Base-by-base conservation (phyloP, 1,140 invertebrate species). In the Holcopasites calliopsidis region DNA sequence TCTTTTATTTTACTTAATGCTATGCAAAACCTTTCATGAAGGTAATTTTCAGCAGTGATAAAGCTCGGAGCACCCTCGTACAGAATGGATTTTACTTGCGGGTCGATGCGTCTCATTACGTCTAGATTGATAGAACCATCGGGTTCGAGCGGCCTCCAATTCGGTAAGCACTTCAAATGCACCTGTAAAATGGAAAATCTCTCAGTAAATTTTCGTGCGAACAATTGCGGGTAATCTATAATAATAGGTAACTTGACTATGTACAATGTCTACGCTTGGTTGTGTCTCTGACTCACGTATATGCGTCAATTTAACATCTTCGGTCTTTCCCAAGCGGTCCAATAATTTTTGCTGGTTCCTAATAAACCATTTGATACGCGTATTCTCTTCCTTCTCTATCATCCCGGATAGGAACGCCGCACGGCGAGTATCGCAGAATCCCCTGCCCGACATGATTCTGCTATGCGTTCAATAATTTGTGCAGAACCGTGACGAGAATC, bases 321-420 rank as follows among this genome's bases (percentile, higher is more conserved):
- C 68, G 16, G 68, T 65, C 8, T 76, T 65, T 7, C 50, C 50
- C 13, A 90, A 75, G 80, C 82, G 82, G n/a, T 84, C 81, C 33
- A 88, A 70, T 13, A 90, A 62, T 60, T 79, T 83, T 21, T 87
- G 61, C 50, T 84, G 62, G 61, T 90, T 88, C 64, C 85, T 85
- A 7, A 84, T 33, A 68, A 88, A 90, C 88, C 88, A 90, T 54
- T 50, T 77, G 3, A 76, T 86, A 33, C 86, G 84, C 18, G 80
- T 42, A 16, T 44, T 54, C 31, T 88, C 82, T 73, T 87, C 86
- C 6, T 84, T 88, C 42, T 73, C 68, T 55, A 79, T 76, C 11
- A 70, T 70, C 38, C 85, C 85, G 5, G 26, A 78, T 10, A 70
- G 65, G 75, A 87, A 87, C 58, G 79, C 58, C 26, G 88, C 87